Evolutionary conservation across 2,888 invertebrate genomes (phyloP), one percentile per base, ranked within the genome.

Genomic region (Chymomyza amoena): DNA sequence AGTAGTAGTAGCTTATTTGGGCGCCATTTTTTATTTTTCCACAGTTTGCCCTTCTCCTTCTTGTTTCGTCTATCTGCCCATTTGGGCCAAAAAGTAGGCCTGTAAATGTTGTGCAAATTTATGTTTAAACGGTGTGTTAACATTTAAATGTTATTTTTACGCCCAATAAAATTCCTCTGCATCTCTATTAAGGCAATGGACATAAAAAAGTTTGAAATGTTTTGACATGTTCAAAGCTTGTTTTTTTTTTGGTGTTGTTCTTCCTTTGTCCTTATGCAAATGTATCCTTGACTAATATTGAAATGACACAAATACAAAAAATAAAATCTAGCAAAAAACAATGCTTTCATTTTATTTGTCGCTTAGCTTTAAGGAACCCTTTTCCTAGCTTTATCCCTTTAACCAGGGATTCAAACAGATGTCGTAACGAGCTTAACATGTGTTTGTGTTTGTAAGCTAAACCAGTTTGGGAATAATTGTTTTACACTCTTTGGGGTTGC

Each of bases 51-150:
- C 18, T 9, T 1, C 20, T 61, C 57, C 69, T 59, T 61, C 61
- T 72, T 66, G 64, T 62, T 64, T 25, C 57, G 52, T n/a, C 64
- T 64, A 54, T 69, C 39, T 50, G 50, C 16, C 70, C 63, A 66
- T 18, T 54, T 54, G 7, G 67, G 70, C 74, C 54, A 57, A 65
- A 54, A 78, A 71, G 64, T 72, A 73, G 78, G 72, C 83, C 50
- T 28, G 52, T 59, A 60, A 60, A 66, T 74, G 60, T 71, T 57
- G 32, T 75, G 73, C 66, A 77, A 87, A 81, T 84, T 84, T 87
- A 75, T 68, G 77, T 82, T 84, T 84, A 87, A 87, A 84, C 87
- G 82, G 84, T 80, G 85, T 87, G 87, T 87, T 84, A 87, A 87
- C 87, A 87, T 84, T 84, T 87, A 84, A 87, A 84, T 84, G 80